Evolutionary conservation across 2,888 invertebrate genomes (phyloP), one percentile per base, ranked within the genome.

Genomic region (Platycheirus rosarum): DNA sequence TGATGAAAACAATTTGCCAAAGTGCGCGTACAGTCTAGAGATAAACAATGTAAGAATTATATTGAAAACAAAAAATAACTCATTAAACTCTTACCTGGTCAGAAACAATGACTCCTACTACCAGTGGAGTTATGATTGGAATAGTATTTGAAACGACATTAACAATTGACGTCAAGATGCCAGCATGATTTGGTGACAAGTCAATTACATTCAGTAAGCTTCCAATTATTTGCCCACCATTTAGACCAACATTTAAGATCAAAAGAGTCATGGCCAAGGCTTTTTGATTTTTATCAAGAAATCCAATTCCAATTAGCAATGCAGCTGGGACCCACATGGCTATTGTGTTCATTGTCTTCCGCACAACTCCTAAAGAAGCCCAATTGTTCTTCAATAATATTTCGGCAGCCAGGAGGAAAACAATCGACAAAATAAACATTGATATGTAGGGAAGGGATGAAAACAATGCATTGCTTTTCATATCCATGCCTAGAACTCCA

Each of bases 1-100:
- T 90, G 87, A 93, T 93, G 89, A 95, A 95, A 32, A 95, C 93
- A 69, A 92, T 92, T 63, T 92, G 91, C 95, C 95, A 95, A 87
- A 94, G 93, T 3, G 87, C 76, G 2, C 92, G 91, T 79, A 93
- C 90, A 14, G 89, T 89, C 94, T 95, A 89, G 8, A 53, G 88
- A 51, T 18, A 53, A 13, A 16, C n/a, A 8, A 8, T 32, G 4
- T 7, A 3, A 32, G 8, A 32, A 8, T 32, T 6, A 32, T 8
- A 32, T 7, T 32, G 8, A 32, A 42, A 40, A 37, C 14, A 6
- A 44, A 20, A n/a, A n/a, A n/a, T n/a, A n/a, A n/a, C n/a, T n/a
- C 8, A 3, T 14, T n/a, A 0, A 35, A 35, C 91, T 90, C 9
- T 74, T 48, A 85, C 85, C 76, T 84, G 82, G 48, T 86, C 88